Conservation (phyloP, 2,113 vertebrate genomes). For the Larimichthys polyactis region DNA sequence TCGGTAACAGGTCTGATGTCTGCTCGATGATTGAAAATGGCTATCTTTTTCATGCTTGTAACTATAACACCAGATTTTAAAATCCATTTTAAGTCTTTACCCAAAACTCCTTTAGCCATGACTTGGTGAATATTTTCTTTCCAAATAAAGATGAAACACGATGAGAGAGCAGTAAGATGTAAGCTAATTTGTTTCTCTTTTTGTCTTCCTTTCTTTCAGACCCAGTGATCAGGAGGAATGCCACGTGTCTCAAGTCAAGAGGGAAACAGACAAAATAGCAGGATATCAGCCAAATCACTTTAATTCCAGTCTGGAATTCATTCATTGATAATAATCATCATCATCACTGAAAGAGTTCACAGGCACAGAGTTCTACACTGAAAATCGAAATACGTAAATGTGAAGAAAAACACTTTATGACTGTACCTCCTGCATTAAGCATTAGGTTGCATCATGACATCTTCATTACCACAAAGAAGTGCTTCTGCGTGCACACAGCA, state of each 20-base stretch:
- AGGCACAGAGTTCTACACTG: conserved; percentile 7
- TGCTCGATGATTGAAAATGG: not conserved
- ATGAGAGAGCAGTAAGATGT: not conserved
- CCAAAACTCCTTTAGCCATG: not conserved
- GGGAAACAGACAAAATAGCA: conserved; percentile 34
- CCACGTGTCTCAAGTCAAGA: conserved; percentile 36
- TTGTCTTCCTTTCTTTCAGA: conserved; percentile 57
- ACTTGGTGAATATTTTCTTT: too few species aligned
- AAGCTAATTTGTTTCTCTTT: conserved; percentile 13
- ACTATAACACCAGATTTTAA: not conserved
- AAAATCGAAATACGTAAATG: conserved; percentile 32
- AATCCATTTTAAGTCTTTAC: not conserved
- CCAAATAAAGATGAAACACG: too few species aligned
- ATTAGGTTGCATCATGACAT: conserved; percentile 10
- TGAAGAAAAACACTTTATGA: conserved; percentile 41
- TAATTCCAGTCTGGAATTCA: conserved; percentile 9
- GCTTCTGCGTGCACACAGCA: conserved; percentile 29
- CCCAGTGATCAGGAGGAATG: conserved; percentile 54
- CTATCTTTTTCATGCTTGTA: not conserved
- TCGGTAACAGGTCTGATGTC: not conserved
- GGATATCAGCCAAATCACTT: conserved; percentile 33
- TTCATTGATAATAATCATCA: not conserved
- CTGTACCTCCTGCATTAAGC: conserved; percentile 11
- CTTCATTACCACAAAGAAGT: not conserved
- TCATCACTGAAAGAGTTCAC: conserved; percentile 30